Evolutionary conservation across 2,113 vertebrate species (phyloP).

Genomic region (Sinocyclocheilus maitianheensis): DNA sequence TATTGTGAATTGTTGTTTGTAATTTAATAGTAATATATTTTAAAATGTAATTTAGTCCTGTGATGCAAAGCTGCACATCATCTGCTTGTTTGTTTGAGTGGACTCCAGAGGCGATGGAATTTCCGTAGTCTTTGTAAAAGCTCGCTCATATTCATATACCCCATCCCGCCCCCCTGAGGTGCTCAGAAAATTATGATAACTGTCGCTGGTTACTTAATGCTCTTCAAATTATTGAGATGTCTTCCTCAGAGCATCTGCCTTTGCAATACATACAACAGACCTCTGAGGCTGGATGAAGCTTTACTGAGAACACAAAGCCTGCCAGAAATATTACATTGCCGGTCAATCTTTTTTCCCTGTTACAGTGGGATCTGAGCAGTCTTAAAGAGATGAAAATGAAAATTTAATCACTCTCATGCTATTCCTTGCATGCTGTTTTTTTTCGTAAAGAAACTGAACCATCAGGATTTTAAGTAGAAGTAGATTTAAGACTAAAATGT

Average conservation of each 20-base stretch:
- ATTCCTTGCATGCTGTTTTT: background rate
- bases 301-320: constrained; percentile 12
- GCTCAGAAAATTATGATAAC: constrained; percentile 38
- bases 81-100: constrained; percentile 35
- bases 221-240: constrained; percentile 16
- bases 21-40: too few relatives aligned
- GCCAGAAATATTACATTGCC: background rate
- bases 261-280: constrained; percentile 10
- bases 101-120: constrained; percentile 21
- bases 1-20: background rate
- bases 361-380: constrained; percentile 12
- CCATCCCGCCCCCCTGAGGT: background rate
- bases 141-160: background rate
- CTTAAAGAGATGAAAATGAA: background rate
- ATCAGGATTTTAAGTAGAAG: background rate
- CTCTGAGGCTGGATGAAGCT: constrained; percentile 16
- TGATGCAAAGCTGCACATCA: background rate
- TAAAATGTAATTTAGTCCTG: too few relatives aligned
- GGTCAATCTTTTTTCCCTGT: background rate
- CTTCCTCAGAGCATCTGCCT: constrained; percentile 23
- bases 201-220: constrained; percentile 31
- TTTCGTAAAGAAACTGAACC: background rate
- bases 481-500: background rate
- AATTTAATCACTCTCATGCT: background rate
- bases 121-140: constrained; percentile 28